These are phyloP conservation scores for Meriones psammophilus DNA, from an alignment of 2,797 vertebrate species.

Conservation along the genomic window DNA sequence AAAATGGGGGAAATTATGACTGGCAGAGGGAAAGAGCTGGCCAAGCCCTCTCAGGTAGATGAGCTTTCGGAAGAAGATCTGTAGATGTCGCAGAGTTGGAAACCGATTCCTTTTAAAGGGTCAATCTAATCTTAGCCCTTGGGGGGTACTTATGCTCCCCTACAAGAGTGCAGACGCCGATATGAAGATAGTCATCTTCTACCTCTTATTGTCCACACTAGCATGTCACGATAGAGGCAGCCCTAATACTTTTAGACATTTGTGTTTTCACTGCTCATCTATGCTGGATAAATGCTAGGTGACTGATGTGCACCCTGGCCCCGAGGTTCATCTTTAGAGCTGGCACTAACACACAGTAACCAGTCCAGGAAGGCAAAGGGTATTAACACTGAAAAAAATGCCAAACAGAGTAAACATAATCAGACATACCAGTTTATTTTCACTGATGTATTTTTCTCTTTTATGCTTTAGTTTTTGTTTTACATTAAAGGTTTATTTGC, in stretches of 20 bases:
- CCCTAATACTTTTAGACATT: not conserved
- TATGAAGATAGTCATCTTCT: not conserved
- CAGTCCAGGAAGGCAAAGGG: not conserved
- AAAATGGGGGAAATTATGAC: not conserved
- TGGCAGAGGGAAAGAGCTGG: not conserved
- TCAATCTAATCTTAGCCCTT: not conserved
- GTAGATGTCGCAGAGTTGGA: not conserved
- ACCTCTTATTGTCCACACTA: not conserved
- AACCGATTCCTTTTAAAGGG: not conserved
- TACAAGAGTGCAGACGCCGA: not conserved
- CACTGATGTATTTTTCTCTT: constrained; percentile 10
- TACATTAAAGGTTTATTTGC: not conserved
- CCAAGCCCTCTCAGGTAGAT: not conserved
- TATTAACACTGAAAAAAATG: constrained; percentile 18
- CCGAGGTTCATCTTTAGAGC: not conserved
- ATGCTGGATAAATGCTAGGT: not conserved
- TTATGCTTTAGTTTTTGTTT: constrained; percentile 44
- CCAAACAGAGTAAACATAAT: constrained; percentile 42
- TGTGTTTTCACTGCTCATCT: not conserved
- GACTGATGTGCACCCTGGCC: not conserved
- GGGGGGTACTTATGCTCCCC: not conserved
- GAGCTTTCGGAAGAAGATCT: not conserved
- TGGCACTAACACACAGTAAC: not conserved
- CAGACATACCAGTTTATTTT: constrained; percentile 3
- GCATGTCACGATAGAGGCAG: not conserved